A percentile compares a stretch with the other conserved stretches of the same genome.
Evolutionary conservation across 2,113 vertebrate species (phyloP).

Genomic region (Colinus virginianus): DNA sequence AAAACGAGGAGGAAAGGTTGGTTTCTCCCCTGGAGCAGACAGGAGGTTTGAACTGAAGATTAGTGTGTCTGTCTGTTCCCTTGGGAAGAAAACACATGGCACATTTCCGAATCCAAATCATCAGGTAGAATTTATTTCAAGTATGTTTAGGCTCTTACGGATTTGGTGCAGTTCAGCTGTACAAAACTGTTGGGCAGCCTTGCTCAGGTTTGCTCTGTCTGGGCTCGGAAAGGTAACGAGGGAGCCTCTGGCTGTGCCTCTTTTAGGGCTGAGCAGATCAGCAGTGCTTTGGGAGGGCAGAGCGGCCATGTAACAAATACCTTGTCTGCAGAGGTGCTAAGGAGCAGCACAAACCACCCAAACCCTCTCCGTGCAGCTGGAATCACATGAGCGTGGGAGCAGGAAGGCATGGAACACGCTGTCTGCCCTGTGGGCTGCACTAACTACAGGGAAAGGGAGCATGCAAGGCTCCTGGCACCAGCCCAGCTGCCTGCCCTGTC

Average conservation of each 20-base stretch:
- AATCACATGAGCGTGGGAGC: neutral
- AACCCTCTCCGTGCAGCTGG: neutral
- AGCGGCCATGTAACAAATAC: neutral
- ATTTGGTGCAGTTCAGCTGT: neutral
- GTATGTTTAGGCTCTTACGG: conserved; percentile 9
- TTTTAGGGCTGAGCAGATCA: neutral
- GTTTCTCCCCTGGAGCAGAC: neutral
- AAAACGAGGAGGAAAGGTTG: neutral
- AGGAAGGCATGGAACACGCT: neutral
- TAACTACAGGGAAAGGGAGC: neutral
- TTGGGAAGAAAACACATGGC: neutral
- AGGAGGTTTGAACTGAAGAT: neutral
- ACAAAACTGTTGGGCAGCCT: neutral
- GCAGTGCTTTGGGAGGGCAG: neutral
- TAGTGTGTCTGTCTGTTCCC: conserved; percentile 35
- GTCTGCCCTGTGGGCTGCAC: neutral
- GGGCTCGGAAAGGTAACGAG: neutral
- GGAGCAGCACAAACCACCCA: neutral
- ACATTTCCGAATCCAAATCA: conserved; percentile 38
- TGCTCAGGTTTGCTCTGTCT: neutral
- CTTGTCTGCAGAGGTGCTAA: neutral
- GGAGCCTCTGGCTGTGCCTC: neutral
- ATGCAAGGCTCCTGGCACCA: neutral
- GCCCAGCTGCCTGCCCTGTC: neutral
- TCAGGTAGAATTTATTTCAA: conserved; percentile 30